A percentile compares a stretch with the other conserved stretches of the same genome.
Conservation (phyloP, 30 jellyfish, hydroid and myxozoan genomes). For the Chironex yamaguchii region DNA sequence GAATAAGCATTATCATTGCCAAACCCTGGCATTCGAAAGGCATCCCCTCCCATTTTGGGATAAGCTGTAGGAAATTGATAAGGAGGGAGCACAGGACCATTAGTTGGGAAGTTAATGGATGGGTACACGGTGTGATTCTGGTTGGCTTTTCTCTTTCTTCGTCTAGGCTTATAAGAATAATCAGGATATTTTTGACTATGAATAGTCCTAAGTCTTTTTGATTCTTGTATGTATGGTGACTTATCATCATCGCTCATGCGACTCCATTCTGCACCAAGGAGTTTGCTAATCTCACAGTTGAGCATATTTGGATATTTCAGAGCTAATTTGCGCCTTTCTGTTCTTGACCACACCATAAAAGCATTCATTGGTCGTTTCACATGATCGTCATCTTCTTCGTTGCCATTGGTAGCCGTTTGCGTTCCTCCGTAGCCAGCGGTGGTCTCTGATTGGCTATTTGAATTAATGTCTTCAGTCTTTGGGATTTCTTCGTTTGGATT, state of each 20-base stretch:
- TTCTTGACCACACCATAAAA: slow-evolving; percentile 99
- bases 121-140: slow-evolving; percentile 93
- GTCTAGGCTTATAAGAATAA: slow-evolving; percentile 96
- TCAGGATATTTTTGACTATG: slow-evolving; percentile 99
- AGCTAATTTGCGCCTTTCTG: slow-evolving; percentile 98
- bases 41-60: slow-evolving; percentile 91
- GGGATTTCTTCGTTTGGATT: slow-evolving; percentile 69
- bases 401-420: slow-evolving; percentile 20
- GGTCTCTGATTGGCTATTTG: slow-evolving; percentile 50
- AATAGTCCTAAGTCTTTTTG: slow-evolving; percentile 88
- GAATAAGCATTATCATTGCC: slow-evolving; percentile 91
- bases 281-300: slow-evolving; percentile 97
- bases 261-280: slow-evolving; percentile 99
- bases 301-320: slow-evolving; percentile 96
- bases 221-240: slow-evolving; percentile 93
- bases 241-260: slow-evolving; percentile 98
- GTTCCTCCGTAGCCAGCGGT: slow-evolving; percentile 52
- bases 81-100: slow-evolving; percentile 89
- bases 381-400: slow-evolving; percentile 96
- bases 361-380: slow-evolving; percentile 99
- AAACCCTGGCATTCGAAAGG: slow-evolving; percentile 88
- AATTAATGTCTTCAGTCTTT: slow-evolving; percentile 50
- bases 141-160: slow-evolving; percentile 92
- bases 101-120: slow-evolving; percentile 89
- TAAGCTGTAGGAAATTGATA: slow-evolving; percentile 94